Base-by-base conservation (phyloP, 1,140 invertebrate genomes). In the Nautilus pompilius region DNA sequence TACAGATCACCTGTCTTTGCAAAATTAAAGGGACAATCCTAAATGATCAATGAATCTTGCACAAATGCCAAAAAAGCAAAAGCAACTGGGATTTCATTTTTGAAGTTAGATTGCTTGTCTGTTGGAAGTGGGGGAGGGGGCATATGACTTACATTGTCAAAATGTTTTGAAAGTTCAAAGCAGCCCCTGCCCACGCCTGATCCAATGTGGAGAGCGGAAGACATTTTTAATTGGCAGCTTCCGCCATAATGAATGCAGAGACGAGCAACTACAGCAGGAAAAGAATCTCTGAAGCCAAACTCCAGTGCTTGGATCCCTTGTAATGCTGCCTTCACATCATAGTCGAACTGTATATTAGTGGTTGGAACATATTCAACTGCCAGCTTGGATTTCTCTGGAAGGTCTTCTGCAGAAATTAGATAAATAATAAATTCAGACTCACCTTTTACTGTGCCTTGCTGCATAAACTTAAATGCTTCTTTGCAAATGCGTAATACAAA, bases 211-310 rank as follows among this genome's bases (percentile, higher is more conserved):
- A 75, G 30, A 3, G 64, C 67, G 6, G 72, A 70, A 0, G 64
- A 59, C 6, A 62, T 66, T 13, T 58, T 58, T 34, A 68, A 57
- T 8, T 68, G 34, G 49, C 59, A 69, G 24, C 57, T 57, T 8
- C 58, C 57, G 6, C 57, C 57, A 26, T 71, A 67, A 20, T 62
- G 57, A 15, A 51, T 33, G 56, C 71, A 74, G 24, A 72, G 61
- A 13, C 60, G 63, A 20, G 74, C 68, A 1, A 72, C 57, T 0
- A 54, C 66, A 34, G 64, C 66, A 22, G 75, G 66, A 41, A 75
- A 70, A n/a, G 69, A 62, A 32, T 79, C 74, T 48, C 77, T 68
- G 64, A 66, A 77, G 20, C 77, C 77, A 70, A 79, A 79, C 58
- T 79, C 77, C 36, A 70, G 70, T 63, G 77, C 74, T 8, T 76